phyloP scores from a whole-genome alignment of 2,797 vertebrate species.

The Spatula versicolor region DNA sequence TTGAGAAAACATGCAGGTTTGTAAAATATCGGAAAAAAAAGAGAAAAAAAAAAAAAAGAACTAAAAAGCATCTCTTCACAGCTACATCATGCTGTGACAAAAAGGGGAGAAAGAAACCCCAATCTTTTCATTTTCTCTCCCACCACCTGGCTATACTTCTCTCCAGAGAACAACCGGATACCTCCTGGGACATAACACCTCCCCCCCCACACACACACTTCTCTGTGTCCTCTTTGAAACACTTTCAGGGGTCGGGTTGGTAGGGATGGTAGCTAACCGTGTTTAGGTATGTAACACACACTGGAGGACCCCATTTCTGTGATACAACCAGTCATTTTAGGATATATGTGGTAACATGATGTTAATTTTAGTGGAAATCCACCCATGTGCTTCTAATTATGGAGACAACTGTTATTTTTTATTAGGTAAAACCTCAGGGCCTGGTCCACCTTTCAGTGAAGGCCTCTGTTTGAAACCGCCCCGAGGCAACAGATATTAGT shows the following conservation, averaged over 20 bases:
- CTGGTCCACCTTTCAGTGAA: background rate
- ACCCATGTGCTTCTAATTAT: background rate
- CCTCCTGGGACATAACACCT: background rate
- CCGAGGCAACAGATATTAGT: background rate
- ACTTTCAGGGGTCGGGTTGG: background rate
- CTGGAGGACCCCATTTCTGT: background rate
- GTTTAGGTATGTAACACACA: background rate
- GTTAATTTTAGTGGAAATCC: background rate
- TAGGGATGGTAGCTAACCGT: background rate
- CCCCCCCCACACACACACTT: background rate
- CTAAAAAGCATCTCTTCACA: background rate
- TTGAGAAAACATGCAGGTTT: background rate
- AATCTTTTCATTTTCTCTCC: background rate
- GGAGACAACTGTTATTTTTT: background rate
- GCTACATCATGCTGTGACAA: background rate
- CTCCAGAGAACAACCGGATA: background rate
- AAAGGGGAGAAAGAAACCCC: background rate
- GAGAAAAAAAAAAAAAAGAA: background rate
- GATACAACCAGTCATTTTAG: background rate
- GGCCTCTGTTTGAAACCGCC: background rate
- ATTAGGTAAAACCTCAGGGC: background rate
- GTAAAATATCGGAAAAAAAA: background rate
- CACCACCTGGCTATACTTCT: background rate
- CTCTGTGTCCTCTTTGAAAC: background rate
- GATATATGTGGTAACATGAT: background rate